Evolutionary conservation across 2,797 vertebrate genomes (phyloP).

Genomic region (Sebastes umbrosus): DNA sequence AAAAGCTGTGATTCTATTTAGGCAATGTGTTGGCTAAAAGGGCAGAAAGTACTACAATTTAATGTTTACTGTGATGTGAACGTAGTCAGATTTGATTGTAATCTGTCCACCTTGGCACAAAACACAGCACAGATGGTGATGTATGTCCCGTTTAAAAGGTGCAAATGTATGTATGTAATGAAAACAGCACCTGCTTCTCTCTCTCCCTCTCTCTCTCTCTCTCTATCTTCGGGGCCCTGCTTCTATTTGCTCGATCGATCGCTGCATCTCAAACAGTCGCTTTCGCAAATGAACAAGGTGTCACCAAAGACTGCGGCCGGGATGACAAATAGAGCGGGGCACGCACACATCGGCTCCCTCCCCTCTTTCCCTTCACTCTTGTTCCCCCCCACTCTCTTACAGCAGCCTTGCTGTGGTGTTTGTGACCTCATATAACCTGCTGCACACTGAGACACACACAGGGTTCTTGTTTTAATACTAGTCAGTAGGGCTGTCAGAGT

Average conservation of each 20-base stretch:
- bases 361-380: neutral
- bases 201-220: fast-evolving
- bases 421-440: conserved; percentile 15
- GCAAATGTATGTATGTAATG: neutral
- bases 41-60: neutral
- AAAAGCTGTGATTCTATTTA: neutral
- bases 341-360: neutral
- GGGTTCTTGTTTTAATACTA: neutral
- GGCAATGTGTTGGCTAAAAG: fast-evolving
- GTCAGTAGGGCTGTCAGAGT: too few relatives aligned
- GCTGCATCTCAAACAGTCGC: conserved; percentile 71
- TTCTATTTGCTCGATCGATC: conserved; percentile 75
- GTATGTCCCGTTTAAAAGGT: neutral
- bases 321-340: conserved; percentile 68
- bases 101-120: neutral
- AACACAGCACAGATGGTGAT: neutral
- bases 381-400: neutral
- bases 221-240: conserved; percentile 36
- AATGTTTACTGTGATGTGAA: neutral
- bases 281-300: conserved; percentile 78
- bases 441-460: neutral
- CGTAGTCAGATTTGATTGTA: neutral
- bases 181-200: neutral
- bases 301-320: conserved; percentile 64
- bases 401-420: neutral